phyloP scores from a whole-genome alignment of 2,113 vertebrate genomes.

The Ardeotis arabs region DNA sequence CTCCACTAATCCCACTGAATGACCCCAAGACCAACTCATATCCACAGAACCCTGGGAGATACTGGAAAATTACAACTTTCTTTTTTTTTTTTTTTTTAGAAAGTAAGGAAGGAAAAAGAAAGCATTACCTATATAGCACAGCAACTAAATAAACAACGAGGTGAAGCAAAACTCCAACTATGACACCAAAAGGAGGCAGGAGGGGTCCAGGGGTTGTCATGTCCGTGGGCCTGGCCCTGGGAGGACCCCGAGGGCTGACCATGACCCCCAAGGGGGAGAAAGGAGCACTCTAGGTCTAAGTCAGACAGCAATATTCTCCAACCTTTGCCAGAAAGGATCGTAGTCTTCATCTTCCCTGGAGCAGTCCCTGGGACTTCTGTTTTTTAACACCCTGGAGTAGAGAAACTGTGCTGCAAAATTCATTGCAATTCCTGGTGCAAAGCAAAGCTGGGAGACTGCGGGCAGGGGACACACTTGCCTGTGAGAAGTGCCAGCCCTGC shows the following conservation, averaged over 20 bases:
- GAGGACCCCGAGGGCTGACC: constrained; percentile 5
- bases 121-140: constrained; percentile 75
- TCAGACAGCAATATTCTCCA: constrained; percentile 77
- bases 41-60: neutral
- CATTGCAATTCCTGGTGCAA: constrained; percentile 73
- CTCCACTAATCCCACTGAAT: neutral
- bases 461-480: constrained; percentile 29
- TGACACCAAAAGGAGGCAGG: constrained; percentile 60
- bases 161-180: constrained; percentile 73
- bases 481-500: constrained; percentile 1
- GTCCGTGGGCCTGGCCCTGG: neutral
- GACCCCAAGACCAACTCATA: neutral
- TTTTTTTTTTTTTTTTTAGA: neutral
- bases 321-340: constrained; percentile 96
- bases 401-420: constrained; percentile 90
- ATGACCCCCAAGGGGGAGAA: constrained; percentile 22
- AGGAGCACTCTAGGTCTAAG: constrained; percentile 68
- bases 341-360: constrained; percentile 81
- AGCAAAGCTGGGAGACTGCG: neutral
- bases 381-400: constrained; percentile 81
- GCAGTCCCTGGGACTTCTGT: constrained; percentile 68
- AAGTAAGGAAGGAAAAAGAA: constrained; percentile 8
- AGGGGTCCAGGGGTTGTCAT: constrained; percentile 53
- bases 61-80: neutral
- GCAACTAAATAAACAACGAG: constrained; percentile 67